phyloP scores from a whole-genome alignment of 2,888 invertebrate species.

The Malthinus seriepunctatus region DNA sequence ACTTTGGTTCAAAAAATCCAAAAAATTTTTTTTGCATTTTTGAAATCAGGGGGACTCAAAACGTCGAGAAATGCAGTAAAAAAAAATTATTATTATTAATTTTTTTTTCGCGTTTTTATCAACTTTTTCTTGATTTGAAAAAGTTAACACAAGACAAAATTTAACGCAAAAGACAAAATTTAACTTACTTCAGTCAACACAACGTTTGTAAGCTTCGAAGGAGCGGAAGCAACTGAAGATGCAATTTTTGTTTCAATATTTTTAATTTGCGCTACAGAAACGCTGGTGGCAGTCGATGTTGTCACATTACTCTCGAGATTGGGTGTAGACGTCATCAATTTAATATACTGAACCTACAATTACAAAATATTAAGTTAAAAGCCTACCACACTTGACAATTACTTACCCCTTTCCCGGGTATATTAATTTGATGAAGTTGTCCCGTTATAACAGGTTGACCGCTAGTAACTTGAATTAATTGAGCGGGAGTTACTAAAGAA shows the following conservation, averaged over 20 bases:
- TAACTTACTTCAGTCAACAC: conserved; percentile 44
- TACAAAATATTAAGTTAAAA: not conserved
- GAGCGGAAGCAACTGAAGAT: conserved; percentile 27
- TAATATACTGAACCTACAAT: conserved; percentile 70
- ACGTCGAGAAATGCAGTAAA: no score
- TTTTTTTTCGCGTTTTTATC: no score
- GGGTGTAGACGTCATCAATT: conserved; percentile 62
- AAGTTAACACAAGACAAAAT: not conserved
- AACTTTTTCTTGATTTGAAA: no score
- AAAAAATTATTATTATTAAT: no score
- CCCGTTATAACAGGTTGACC: conserved; percentile 52
- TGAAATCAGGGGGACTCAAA: no score
- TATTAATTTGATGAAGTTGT: conserved; percentile 72
- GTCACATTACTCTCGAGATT: conserved; percentile 48
- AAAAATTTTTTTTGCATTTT: no score
- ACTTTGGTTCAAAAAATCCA: no score
- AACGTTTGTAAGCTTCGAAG: conserved; percentile 35
- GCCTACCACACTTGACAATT: not conserved
- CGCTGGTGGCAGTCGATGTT: conserved; percentile 35
- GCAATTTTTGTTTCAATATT: conserved; percentile 27
- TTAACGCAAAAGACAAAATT: not conserved
- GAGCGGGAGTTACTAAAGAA: conserved; percentile 53
- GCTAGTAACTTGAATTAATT: conserved; percentile 49
- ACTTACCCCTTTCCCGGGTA: conserved; percentile 70
- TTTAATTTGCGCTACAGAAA: conserved; percentile 16